Evolutionary conservation across 2,797 vertebrate species (phyloP).

Genomic region (Cichlasoma orientale): DNA sequence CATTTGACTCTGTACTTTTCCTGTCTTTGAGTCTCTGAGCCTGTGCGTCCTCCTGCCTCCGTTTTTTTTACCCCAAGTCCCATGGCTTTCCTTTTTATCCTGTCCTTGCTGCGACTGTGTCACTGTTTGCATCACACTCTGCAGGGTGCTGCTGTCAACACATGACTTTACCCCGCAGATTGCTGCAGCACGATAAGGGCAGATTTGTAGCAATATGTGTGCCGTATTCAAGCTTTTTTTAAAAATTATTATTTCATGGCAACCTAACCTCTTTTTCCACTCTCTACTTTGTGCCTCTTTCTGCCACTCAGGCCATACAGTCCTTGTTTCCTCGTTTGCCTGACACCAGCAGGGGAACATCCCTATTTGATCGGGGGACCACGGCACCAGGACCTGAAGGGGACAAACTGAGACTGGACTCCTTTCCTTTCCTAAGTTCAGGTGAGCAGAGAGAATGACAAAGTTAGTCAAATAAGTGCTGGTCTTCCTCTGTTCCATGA

Average conservation of each 20-base stretch:
- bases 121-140: constrained; percentile 70
- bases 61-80: constrained; percentile 52
- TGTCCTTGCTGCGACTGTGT: constrained; percentile 74
- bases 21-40: constrained; percentile 70
- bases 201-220: constrained; percentile 18
- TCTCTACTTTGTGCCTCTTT: constrained; percentile 14
- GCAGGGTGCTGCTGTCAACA: constrained; percentile 54
- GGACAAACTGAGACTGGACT: constrained; percentile 89
- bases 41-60: constrained; percentile 61
- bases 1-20: constrained; percentile 74
- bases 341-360: constrained; percentile 79
- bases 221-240: constrained; percentile 9
- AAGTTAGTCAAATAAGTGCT: not conserved
- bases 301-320: constrained; percentile 84
- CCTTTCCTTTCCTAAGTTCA: constrained; percentile 88
- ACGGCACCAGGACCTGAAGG: constrained; percentile 81
- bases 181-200: not conserved
- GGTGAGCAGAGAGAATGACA: constrained; percentile 76
- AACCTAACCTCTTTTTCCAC: constrained; percentile 1
- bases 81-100: constrained; percentile 68
- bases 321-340: constrained; percentile 90
- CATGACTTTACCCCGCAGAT: constrained; percentile 28
- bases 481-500: not conserved
- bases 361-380: constrained; percentile 83
- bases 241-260: not conserved